A percentile compares a stretch with the other conserved stretches of the same genome.
These are phyloP conservation scores for Myopa testacea DNA, from an alignment of 2,888 invertebrate species.

Conservation along the genomic window DNA sequence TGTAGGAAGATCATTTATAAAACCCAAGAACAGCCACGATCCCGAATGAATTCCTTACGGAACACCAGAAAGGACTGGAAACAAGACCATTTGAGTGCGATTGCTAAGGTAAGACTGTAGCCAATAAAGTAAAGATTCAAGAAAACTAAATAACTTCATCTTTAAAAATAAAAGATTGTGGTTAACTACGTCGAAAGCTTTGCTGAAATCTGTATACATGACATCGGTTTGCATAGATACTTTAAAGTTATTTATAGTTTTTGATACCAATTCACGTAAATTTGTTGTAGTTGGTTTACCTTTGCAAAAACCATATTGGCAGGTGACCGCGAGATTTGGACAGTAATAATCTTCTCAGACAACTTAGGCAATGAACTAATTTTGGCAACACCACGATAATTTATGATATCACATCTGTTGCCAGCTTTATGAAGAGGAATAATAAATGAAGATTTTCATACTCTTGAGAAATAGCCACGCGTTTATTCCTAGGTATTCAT, in stretches of 20 bases:
- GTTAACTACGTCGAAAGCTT: not conserved
- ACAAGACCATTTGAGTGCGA: not conserved
- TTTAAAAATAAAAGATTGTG: not conserved
- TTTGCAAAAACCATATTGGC: not conserved
- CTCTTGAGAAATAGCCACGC: not conserved
- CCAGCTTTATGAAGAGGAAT: not conserved
- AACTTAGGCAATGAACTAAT: slow-evolving; percentile 2
- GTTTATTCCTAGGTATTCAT: too few species aligned
- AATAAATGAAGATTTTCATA: slow-evolving; percentile 1
- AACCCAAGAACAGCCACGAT: too few species aligned
- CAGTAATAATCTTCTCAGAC: not conserved
- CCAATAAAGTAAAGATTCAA: not conserved
- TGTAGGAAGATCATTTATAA: too few species aligned
- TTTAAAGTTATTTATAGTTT: not conserved
- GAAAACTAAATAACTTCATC: not conserved
- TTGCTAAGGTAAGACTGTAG: not conserved
- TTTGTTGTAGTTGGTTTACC: not conserved
- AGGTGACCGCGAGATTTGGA: not conserved
- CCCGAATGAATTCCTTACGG: too few species aligned
- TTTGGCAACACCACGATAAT: slow-evolving; percentile 5
- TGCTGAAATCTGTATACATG: not conserved
- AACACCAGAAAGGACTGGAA: not conserved
- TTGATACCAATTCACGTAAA: not conserved
- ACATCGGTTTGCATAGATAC: not conserved
- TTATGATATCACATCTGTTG: not conserved